phyloP scores from a whole-genome alignment of 2,888 invertebrate species.

The Neoascia interrupta region DNA sequence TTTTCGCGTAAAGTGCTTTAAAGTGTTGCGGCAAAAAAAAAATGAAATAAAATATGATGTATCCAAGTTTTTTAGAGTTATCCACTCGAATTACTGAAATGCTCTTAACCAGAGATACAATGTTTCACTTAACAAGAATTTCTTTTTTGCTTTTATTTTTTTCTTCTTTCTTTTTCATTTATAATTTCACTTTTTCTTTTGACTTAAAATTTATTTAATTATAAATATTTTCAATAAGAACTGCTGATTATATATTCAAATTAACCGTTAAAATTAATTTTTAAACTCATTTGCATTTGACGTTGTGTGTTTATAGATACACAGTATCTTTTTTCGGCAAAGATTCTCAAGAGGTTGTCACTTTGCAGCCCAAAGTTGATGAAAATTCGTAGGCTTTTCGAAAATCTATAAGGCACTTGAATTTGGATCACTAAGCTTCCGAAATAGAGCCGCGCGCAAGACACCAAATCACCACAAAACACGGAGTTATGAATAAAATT shows the following conservation, averaged over 20 bases:
- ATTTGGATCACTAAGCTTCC: slow-evolving; percentile 20
- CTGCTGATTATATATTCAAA: background rate
- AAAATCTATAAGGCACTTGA: slow-evolving; percentile 4
- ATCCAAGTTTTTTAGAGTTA: slow-evolving; percentile 20
- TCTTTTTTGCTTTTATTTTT: background rate
- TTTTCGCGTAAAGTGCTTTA: background rate
- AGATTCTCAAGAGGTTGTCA: background rate
- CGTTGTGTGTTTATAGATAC: no score
- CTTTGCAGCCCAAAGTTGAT: slow-evolving; percentile 26
- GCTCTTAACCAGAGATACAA: background rate
- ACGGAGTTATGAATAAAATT: slow-evolving; percentile 54
- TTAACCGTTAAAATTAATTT: slow-evolving; percentile 13
- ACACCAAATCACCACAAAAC: slow-evolving; percentile 17
- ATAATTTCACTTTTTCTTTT: no score
- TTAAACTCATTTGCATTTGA: slow-evolving; percentile 6
- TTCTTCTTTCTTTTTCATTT: no score
- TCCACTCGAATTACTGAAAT: slow-evolving; percentile 19
- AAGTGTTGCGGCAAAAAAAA: background rate
- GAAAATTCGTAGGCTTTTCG: slow-evolving; percentile 5
- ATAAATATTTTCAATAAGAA: background rate
- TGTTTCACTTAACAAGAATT: slow-evolving; percentile 9
- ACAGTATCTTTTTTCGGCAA: background rate
- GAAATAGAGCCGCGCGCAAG: slow-evolving; percentile 27
- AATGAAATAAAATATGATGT: no score
- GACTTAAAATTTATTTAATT: background rate